phyloP scores from a whole-genome alignment of 2,888 invertebrate species.

The Sussaba pulchella region DNA sequence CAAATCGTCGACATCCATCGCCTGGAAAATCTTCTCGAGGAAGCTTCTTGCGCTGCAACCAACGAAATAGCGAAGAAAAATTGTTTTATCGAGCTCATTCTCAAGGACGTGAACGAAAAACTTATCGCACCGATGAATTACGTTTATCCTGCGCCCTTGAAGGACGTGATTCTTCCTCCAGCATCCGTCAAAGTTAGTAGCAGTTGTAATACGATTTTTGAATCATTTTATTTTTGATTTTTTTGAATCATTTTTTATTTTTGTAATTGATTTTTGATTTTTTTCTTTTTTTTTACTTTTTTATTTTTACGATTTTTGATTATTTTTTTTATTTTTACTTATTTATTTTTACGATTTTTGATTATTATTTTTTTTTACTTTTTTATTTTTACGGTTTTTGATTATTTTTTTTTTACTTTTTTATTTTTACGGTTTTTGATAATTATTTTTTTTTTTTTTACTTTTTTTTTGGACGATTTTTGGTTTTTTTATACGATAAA shows the following conservation, averaged over 20 bases:
- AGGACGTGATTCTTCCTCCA: conserved; percentile 85
- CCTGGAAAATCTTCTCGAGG: conserved; percentile 78
- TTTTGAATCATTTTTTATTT: neutral
- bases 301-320: neutral
- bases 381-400: too few species aligned
- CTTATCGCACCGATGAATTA: conserved; percentile 88
- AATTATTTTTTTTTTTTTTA: too few species aligned
- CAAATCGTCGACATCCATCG: conserved; percentile 74
- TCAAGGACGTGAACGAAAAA: conserved; percentile 84
- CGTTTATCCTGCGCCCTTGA: conserved; percentile 88
- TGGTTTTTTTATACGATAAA: conserved; percentile 2
- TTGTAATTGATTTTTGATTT: too few species aligned
- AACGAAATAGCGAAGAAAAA: conserved; percentile 76
- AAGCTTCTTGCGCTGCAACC: conserved; percentile 78
- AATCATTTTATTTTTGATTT: neutral
- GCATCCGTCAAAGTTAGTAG: conserved; percentile 86
- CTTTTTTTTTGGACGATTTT: too few species aligned
- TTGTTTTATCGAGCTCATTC: conserved; percentile 84
- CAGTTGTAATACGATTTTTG: too few species aligned
- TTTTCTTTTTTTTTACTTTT: too few species aligned
- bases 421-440: neutral
- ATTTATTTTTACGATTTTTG: neutral
- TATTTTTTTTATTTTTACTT: neutral
- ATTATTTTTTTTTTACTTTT: neutral
- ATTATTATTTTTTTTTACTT: neutral